Conservation (phyloP, 2,797 vertebrate genomes). For the Emydoidea blandingii region DNA sequence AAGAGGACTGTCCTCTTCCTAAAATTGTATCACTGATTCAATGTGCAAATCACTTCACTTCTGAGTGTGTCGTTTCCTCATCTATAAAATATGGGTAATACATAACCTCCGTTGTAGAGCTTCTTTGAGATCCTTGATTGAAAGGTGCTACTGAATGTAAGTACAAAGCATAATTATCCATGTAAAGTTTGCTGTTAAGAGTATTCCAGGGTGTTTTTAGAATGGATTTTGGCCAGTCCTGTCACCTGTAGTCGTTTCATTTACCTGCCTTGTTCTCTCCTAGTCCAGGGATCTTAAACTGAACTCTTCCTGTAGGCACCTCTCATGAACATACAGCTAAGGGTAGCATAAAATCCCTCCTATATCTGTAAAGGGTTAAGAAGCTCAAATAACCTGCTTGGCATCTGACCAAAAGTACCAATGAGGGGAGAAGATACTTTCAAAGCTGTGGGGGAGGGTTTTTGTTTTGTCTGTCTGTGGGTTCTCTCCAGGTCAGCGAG, state of each 20-base stretch:
- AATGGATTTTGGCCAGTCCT: not conserved
- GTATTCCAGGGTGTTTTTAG: accelerated
- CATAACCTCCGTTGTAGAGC: not conserved
- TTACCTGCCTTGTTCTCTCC: not conserved
- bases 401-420: too few relatives aligned
- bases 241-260: not conserved
- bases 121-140: not conserved
- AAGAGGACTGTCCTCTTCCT: not conserved
- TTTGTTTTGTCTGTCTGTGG: too few relatives aligned
- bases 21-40: not conserved
- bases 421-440: too few relatives aligned
- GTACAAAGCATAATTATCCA: not conserved
- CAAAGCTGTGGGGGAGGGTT: too few relatives aligned
- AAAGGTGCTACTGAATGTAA: not conserved
- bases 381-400: too few relatives aligned
- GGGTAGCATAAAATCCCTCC: too few relatives aligned
- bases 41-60: not conserved
- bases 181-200: not conserved
- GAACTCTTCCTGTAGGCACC: accelerated
- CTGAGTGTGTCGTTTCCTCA: not conserved
- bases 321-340: too few relatives aligned
- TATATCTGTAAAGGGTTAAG: too few relatives aligned
- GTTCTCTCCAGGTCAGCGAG: too few relatives aligned
- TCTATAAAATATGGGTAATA: not conserved
- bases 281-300: not conserved